A percentile compares a stretch with the other conserved stretches of the same genome.
These are phyloP conservation scores for Parauchenoglanis ngamensis DNA, from an alignment of 2,797 vertebrate genomes.

Conservation along the genomic window DNA sequence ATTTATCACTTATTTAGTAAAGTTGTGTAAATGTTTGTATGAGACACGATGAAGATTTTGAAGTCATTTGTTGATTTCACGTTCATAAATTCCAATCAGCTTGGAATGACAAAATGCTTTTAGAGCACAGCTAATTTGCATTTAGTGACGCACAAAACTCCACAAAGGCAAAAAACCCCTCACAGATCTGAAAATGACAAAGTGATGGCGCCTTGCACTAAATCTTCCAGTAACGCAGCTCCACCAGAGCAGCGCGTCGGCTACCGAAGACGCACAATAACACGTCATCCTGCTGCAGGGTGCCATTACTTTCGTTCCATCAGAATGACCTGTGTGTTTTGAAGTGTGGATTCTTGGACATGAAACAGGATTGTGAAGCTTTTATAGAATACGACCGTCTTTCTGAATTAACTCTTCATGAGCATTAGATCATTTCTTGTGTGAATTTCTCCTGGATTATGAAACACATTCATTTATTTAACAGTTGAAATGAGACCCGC, in stretches of 20 bases:
- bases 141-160: background rate
- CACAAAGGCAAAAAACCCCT: background rate
- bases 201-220: background rate
- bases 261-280: background rate
- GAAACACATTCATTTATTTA: background rate
- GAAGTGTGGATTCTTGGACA: background rate
- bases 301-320: background rate
- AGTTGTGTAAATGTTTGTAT: no score
- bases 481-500: background rate
- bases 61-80: background rate
- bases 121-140: background rate
- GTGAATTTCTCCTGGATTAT: background rate
- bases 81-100: background rate
- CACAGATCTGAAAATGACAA: background rate
- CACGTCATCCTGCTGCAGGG: background rate
- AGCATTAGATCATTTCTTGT: background rate
- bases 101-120: background rate
- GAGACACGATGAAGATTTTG: background rate
- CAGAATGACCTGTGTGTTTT: background rate
- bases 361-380: background rate
- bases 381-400: background rate
- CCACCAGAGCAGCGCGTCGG: background rate
- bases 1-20: background rate
- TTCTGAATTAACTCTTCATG: background rate
- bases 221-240: background rate